Evolutionary conservation across 2,888 invertebrate species (phyloP).

Genomic region (Phyto melanocephala): DNA sequence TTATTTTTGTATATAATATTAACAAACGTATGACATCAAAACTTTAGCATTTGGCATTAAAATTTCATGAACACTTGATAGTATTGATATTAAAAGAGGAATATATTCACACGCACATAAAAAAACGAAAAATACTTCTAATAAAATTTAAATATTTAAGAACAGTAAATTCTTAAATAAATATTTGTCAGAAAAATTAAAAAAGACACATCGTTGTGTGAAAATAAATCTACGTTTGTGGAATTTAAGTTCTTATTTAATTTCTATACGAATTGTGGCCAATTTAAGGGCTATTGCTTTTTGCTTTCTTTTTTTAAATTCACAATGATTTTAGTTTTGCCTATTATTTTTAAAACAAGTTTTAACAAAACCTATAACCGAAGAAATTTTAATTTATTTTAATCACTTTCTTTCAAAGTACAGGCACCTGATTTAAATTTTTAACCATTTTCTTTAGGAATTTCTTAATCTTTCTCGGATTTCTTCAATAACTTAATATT

Average conservation of each 20-base stretch:
- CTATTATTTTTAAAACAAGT: not conserved
- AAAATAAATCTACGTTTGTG: not conserved
- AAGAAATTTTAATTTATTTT: not conserved
- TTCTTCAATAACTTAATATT: constrained; percentile 28
- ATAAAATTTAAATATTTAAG: no score
- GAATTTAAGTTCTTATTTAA: constrained; percentile 41
- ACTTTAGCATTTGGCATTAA: constrained; percentile 61
- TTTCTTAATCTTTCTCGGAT: constrained; percentile 27
- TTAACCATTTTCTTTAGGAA: not conserved
- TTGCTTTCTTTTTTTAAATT: not conserved
- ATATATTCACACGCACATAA: not conserved
- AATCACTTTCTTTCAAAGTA: constrained; percentile 2
- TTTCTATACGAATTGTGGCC: not conserved
- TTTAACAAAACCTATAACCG: constrained; percentile 14
- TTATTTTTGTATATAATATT: constrained; percentile 42
- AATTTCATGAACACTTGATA: constrained; percentile 53
- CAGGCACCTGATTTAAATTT: constrained; percentile 34
- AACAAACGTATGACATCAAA: constrained; percentile 62
- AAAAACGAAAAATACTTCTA: not conserved
- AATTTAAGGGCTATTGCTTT: constrained; percentile 34
- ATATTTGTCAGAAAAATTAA: not conserved
- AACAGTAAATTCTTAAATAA: no score
- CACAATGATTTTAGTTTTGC: not conserved
- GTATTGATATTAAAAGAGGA: constrained; percentile 8
- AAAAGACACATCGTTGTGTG: constrained; percentile 63